Conservation (phyloP, 2,888 invertebrate species). For the Brenthis hecate region DNA sequence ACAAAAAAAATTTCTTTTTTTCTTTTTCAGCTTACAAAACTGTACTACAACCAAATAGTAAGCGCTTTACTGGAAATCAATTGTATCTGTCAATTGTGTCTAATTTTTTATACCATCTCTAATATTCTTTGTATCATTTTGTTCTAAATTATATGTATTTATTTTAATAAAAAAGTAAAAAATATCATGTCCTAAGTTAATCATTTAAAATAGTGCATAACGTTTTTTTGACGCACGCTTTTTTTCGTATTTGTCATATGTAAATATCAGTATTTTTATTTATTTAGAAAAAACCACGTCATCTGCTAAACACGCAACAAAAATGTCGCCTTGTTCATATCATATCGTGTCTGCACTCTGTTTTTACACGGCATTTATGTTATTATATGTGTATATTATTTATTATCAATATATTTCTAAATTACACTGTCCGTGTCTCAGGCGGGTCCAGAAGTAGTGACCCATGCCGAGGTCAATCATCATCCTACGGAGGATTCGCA, state of each 20-base stretch:
- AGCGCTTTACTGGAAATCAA: conserved; percentile 51
- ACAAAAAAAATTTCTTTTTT: conserved; percentile 53
- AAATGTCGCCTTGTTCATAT: neutral
- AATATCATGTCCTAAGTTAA: no score
- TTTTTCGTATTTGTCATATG: neutral
- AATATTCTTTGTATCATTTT: conserved; percentile 31
- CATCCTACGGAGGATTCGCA: conserved; percentile 82
- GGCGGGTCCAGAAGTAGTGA: conserved; percentile 76
- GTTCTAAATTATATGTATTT: neutral
- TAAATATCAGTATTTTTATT: neutral
- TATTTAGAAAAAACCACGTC: no score
- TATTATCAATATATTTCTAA: neutral
- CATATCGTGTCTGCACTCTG: neutral
- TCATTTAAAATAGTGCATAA: no score
- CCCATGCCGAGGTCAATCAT: conserved; percentile 83
- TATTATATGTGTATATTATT: neutral
- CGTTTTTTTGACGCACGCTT: neutral
- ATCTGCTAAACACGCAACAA: no score
- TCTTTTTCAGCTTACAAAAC: conserved; percentile 79
- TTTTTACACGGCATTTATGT: conserved; percentile 1
- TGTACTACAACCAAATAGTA: conserved; percentile 79
- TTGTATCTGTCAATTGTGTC: conserved; percentile 22
- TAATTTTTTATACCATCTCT: conserved; percentile 42
- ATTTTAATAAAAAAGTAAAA: neutral
- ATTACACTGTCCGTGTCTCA: conserved; percentile 37